Evolutionary conservation across 2,888 invertebrate species (phyloP).

Genomic region (Pinctada fucata): DNA sequence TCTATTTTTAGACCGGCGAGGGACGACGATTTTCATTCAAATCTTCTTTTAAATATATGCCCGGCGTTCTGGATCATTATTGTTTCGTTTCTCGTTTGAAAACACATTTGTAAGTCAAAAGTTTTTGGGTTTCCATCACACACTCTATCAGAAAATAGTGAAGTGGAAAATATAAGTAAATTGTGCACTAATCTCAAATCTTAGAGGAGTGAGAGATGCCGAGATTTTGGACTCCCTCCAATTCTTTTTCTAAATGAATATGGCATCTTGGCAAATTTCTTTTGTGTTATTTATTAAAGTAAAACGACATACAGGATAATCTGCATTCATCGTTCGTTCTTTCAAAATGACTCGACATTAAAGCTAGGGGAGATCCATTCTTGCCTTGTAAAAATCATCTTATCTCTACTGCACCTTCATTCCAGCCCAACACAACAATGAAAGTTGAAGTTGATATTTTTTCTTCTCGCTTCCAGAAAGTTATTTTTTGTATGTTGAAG

Average conservation of each 20-base stretch:
- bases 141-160: too few relatives aligned
- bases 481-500: slow-evolving; percentile 17
- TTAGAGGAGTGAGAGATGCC: slow-evolving; percentile 8
- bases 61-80: too few relatives aligned
- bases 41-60: too few relatives aligned
- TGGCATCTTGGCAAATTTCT: slow-evolving; percentile 35
- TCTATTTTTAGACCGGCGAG: too few relatives aligned
- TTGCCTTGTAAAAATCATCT: not conserved
- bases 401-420: not conserved
- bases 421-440: slow-evolving; percentile 11
- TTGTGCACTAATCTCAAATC: slow-evolving; percentile 25
- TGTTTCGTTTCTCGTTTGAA: too few relatives aligned
- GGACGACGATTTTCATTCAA: too few relatives aligned
- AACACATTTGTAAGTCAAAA: too few relatives aligned
- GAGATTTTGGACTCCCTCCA: slow-evolving; percentile 25
- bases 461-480: slow-evolving; percentile 13
- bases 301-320: slow-evolving; percentile 23
- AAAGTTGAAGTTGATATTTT: slow-evolving; percentile 33
- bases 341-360: slow-evolving; percentile 32
- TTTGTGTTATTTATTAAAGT: slow-evolving; percentile 35
- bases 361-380: slow-evolving; percentile 9
- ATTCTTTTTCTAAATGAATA: slow-evolving; percentile 31
- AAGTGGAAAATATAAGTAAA: slow-evolving; percentile 17
- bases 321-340: slow-evolving; percentile 29
- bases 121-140: too few relatives aligned